Base-by-base conservation (phyloP, 2,888 invertebrate genomes). In the Drosophila putrida region DNA sequence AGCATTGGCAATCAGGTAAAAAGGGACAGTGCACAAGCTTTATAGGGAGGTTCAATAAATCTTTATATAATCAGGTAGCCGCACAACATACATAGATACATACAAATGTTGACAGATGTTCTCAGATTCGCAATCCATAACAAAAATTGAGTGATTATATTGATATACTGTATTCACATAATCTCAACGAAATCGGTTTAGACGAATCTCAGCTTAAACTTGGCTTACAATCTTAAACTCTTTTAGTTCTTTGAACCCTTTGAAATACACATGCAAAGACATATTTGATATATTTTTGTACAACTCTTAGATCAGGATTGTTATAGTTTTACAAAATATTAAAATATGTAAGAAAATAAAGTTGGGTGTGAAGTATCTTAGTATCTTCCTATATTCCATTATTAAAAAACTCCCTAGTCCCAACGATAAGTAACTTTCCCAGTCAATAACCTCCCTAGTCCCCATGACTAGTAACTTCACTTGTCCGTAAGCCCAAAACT, bases 41-140 rank as follows among this genome's bases (percentile, higher is more conserved):
- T 58, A 49, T 13, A 66, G 33, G 74, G 41, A 53, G 41, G 51
- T 28, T 49, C 74, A 58, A 47, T 50, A 55, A 57, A 57, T 65
- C 35, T 49, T 15, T 4, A 8, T 33, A 13, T 38, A 13, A 51
- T 6, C 36, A 65, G 73, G 66, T 72, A 51, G 35, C 4, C 35
- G 46, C 20, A 55, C 41, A 44, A 3, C 25, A 13, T 10, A 15
- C 8, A 70, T 27, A n/a, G 20, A 28, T 59, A 36, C 4, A 8
- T 33, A 58, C 13, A n/a, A 41, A 57, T 35, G 35, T 25, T 36
- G 27, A 27, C 13, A 8, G 1, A 41, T 28, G 20, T 20, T 31
- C 1, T 6, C 4, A n/a, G 8, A 54, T 8, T 11, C 4, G 9
- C 6, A 54, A 55, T 44, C 27, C 33, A 55, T 54, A 3, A 47